These are phyloP conservation scores for Crocuta crocuta DNA, from an alignment of 2,113 vertebrate genomes.

Conservation along the genomic window DNA sequence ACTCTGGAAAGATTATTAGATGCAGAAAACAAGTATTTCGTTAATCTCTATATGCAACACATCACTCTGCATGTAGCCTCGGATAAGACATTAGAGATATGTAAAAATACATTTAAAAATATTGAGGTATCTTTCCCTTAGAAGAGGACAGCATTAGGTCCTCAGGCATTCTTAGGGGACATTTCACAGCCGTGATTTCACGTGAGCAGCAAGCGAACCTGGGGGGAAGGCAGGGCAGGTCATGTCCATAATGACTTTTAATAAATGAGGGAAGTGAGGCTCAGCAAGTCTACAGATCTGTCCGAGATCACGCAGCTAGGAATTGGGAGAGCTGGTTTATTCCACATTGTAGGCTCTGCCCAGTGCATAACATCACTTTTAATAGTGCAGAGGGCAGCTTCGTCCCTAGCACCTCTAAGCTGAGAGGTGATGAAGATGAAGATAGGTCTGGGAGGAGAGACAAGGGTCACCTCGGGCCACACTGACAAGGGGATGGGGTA, in stretches of 20 bases:
- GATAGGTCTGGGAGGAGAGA: background rate
- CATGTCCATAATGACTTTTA: background rate
- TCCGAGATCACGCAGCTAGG: background rate
- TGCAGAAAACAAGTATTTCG: constrained; percentile 28
- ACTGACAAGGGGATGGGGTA: background rate
- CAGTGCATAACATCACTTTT: background rate
- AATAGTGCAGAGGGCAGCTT: background rate
- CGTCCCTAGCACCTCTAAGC: background rate
- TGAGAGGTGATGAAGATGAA: constrained; percentile 16
- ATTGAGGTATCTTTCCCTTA: background rate
- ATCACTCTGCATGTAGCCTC: background rate
- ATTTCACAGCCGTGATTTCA: background rate
- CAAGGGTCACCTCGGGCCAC: background rate
- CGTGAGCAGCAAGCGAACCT: background rate
- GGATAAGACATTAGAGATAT: background rate
- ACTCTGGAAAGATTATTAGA: constrained; percentile 16
- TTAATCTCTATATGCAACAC: constrained; percentile 7
- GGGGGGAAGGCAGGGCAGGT: background rate
- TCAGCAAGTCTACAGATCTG: background rate
- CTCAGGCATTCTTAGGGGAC: background rate
- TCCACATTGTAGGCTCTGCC: background rate
- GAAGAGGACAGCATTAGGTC: background rate
- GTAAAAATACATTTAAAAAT: background rate
- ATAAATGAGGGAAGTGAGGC: background rate
- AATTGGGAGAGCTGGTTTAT: background rate